Evolutionary conservation across 2,797 vertebrate genomes (phyloP), one percentile per base, ranked within the genome.

Genomic region (Merluccius polli): DNA sequence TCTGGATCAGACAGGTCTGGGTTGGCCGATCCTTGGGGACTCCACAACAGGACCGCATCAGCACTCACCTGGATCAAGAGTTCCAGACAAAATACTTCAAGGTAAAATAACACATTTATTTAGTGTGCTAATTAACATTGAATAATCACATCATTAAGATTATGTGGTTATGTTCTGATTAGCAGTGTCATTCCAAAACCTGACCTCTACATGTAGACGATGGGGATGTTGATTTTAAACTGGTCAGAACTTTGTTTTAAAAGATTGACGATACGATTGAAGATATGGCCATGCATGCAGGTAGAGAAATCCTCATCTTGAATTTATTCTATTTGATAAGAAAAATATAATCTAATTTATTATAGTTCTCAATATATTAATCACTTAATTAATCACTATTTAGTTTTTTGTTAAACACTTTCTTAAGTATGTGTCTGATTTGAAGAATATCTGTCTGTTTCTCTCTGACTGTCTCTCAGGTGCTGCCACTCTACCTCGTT

Each of bases 401-500:
- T 11, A 3, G 7, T 27, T 65, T 27, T 27, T 65, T 65, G n/a
- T 63, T 27, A 9, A 27, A 2, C 59, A 24, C 24, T 63, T 27
- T 27, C 11, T 4, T 2, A 7, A 59, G n/a, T 65, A 12, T 65
- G n/a, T 3, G 12, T 65, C 2, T 24, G 24, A 65, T 24, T 52
- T 3, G 7, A 13, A 29, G 10, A 36, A 18, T 31, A 10, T 75
- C 13, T 36, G 15, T 18, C 24, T 36, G 15, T 33, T 36, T 76
- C 35, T 48, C 63, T 24, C 36, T 77, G 11, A 41, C 2, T 38
- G 0, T 67, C 24, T 72, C 18, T 68, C 74, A 87, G 82, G 76
- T 79, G 78, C 81, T 82, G 75, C 70, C 73, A 79, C 24, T 83
- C 63, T 74, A 44, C 67, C 75, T 79, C 4, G 5, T 81, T 75